Evolutionary conservation across 1,140 invertebrate genomes (phyloP).

Genomic region (Drosophila melanogaster): DNA sequence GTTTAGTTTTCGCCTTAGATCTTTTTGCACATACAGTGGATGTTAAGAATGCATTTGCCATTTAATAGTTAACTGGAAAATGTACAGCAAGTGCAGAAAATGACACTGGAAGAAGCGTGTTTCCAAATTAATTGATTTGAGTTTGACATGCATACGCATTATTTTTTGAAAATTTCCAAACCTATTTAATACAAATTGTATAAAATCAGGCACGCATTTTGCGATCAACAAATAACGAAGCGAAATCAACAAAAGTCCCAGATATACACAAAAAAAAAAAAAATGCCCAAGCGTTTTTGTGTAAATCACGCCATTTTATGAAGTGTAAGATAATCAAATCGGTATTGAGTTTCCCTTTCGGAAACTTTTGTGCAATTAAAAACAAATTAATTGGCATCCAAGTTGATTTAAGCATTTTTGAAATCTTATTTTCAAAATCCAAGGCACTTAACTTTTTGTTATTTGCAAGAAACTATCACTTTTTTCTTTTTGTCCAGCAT

Average conservation of each 20-base stretch:
- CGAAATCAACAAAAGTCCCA: slow-evolving; percentile 2
- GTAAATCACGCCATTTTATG: slow-evolving; percentile 22
- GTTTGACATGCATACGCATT: too few species aligned
- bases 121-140: too few species aligned
- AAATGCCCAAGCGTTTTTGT: not conserved
- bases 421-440: not conserved
- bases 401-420: not conserved
- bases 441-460: not conserved
- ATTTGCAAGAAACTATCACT: not conserved
- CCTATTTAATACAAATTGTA: not conserved
- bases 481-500: not conserved
- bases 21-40: slow-evolving; percentile 23
- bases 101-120: not conserved
- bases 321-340: slow-evolving; percentile 27
- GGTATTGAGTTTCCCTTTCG: not conserved
- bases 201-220: not conserved
- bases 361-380: slow-evolving; percentile 11
- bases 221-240: not conserved
- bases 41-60: not conserved
- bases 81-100: not conserved
- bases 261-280: slow-evolving; percentile 5
- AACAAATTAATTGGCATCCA: not conserved
- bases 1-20: slow-evolving; percentile 18
- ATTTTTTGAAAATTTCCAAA: too few species aligned
- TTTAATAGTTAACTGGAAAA: too few species aligned